Base-by-base conservation (phyloP, 2,888 invertebrate genomes). In the Elgonia sp. region DNA sequence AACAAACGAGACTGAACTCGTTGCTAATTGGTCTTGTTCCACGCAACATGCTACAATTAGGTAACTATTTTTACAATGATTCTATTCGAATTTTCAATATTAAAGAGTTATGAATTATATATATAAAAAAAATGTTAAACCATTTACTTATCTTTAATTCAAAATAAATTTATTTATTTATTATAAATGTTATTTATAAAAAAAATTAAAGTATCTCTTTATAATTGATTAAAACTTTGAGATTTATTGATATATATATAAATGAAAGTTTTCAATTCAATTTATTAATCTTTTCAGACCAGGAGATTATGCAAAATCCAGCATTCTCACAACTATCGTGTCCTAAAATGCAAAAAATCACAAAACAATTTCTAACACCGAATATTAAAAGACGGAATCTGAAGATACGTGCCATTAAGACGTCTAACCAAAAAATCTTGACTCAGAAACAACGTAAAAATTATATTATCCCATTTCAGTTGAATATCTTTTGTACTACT, bases 31-130 rank as follows among this genome's bases (percentile, higher is more conserved):
- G 94, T 94, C 94, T 42, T 92, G 94, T 77, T 93, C 94, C 1
- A 93, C 94, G n/a, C 93, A 94, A 88, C 91, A 94, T 86, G 94
- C 93, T 46, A 94, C 94, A 50, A 94, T 94, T 89, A 94, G 94
- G 94, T 94, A 92, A 84, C 39, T 20, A 29, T 10, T 53, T 37
- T 18, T 37, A 42, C n/a, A 63, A 81, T 42, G 6, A 10, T 18
- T 62, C 50, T 60, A 40, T n/a, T 50, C 29, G 46, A 50, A 63
- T 75, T 75, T 29, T 29, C 29, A 29, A 29, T 29, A 29, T 29
- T 29, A 5, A 5, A 29, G 5, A 29, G 29, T 29, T 29, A 1
- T 29, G 29, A 29, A 29, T 29, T 29, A 29, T 29, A 29, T 29
- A 29, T 29, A 29, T 3, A 29, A 29, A 29, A 29, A 3, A 29